Base-by-base conservation (phyloP, 2,888 invertebrate species). In the Cartodere bifasciata region DNA sequence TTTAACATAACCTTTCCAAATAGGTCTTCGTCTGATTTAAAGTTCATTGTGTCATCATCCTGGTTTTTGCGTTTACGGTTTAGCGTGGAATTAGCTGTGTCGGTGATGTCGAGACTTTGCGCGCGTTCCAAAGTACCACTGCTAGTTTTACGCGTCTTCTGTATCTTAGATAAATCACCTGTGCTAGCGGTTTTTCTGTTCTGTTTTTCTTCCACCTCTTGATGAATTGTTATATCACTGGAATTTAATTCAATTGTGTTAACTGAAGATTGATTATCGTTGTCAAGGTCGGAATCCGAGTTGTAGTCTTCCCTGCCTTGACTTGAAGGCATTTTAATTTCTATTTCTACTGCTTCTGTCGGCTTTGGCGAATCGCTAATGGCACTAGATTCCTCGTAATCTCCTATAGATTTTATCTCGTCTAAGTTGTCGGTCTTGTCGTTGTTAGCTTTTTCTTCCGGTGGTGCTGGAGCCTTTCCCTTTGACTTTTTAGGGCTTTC, bases 71-170 rank as follows among this genome's bases (percentile, higher is more conserved):
- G 65, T 46, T 79, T 79, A 46, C 76, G 76, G 26, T 42, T 41
- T 30, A 48, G 34, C 6, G 42, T 42, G 13, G 47, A 44, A 21
- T 53, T 50, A 4, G 60, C 60, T 0, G 65, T 53, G 29, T 69
- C 68, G 2, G 76, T 75, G 55, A 82, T 76, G 41, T 85, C 85
- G 23, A 85, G 60, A 46, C 84, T 84, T 51, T 84, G 82, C 1
- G 85, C 83, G 39, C 84, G 64, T 58, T 85, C 84, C 31, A 79
- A 55, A 6, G 74, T 75, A 3, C 75, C 72, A 3, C 47, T 50
- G 31, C 50, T 56, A 6, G 44, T 49, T 40, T 53, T 65, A 13
- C 62, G 50, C 39, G 62, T 64, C 21, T 63, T 59, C 31, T 69
- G 65, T 37, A 83, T 75, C 50, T 75, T 73, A 0, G 82, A 81